These are phyloP conservation scores for Clarias fuscus DNA, from an alignment of 2,797 vertebrate genomes.

Conservation along the genomic window DNA sequence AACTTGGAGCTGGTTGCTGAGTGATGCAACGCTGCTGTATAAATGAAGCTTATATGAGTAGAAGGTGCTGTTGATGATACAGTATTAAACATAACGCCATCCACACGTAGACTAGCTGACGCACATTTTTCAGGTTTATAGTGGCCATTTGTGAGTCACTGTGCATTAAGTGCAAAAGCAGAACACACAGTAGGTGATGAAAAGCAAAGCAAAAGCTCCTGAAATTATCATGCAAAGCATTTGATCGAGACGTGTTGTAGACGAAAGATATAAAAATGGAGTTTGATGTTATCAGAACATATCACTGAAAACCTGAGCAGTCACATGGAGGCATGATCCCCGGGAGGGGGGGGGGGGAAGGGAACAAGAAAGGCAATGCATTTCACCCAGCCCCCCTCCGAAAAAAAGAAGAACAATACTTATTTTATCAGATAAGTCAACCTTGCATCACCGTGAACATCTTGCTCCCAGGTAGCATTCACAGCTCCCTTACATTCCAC, in stretches of 20 bases:
- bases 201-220: background rate
- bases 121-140: background rate
- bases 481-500: constrained; percentile 1
- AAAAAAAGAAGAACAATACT: background rate
- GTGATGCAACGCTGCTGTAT: constrained; percentile 19
- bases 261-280: constrained; percentile 8
- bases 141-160: constrained; percentile 13
- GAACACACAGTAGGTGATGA: background rate
- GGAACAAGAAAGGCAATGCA: background rate
- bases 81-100: background rate
- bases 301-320: background rate
- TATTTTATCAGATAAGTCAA: constrained; percentile 17
- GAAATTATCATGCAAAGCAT: constrained; percentile 20
- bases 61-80: constrained; percentile 15
- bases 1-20: background rate
- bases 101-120: background rate
- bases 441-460: background rate
- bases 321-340: background rate
- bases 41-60: constrained; percentile 4
- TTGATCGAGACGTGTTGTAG: background rate
- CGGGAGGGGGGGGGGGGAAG: too few relatives aligned
- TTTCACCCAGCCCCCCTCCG: background rate
- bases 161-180: background rate
- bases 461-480: background rate
- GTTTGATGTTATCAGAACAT: background rate